phyloP scores from a whole-genome alignment of 2,888 invertebrate species.

The Drosophila pseudotakahashii region DNA sequence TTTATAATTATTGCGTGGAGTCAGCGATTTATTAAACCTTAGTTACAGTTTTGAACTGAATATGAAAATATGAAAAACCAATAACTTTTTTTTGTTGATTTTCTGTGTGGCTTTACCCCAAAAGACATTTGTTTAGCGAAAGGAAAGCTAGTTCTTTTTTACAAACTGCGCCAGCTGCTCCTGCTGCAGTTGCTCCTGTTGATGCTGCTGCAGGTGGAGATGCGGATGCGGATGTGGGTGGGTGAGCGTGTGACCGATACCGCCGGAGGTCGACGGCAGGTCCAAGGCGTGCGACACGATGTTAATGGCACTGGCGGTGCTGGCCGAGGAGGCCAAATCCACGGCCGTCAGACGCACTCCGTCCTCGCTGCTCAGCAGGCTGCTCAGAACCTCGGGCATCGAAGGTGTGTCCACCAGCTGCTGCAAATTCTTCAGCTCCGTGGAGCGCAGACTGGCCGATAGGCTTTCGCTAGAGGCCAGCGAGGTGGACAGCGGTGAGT shows the following conservation, averaged over 20 bases:
- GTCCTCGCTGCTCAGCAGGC: conserved; percentile 67
- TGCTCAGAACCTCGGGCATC: conserved; percentile 62
- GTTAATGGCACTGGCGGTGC: conserved; percentile 72
- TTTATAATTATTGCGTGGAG: conserved; percentile 69
- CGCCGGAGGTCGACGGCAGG: conserved; percentile 56
- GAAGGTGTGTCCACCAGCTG: conserved; percentile 82
- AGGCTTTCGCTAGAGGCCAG: conserved; percentile 86
- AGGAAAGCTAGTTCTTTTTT: conserved; percentile 45
- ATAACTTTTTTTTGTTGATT: conserved; percentile 50
- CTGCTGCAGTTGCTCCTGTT: conserved; percentile 54
- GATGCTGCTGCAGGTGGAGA: conserved; percentile 65
- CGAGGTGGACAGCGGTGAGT: conserved; percentile 87
- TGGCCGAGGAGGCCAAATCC: conserved; percentile 80
- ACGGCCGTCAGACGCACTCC: conserved; percentile 67
- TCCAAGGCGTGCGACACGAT: conserved; percentile 61
- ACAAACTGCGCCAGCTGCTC: conserved; percentile 57
- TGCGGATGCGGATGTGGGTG: conserved; percentile 74
- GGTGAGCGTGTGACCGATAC: conserved; percentile 47
- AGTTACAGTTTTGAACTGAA: conserved; percentile 72
- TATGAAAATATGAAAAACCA: conserved; percentile 55
- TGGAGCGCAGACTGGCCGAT: conserved; percentile 84
- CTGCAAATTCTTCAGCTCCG: conserved; percentile 87
- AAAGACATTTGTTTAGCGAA: conserved; percentile 26
- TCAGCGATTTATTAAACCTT: conserved; percentile 60
- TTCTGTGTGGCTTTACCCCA: conserved; percentile 31